A percentile compares a stretch with the other conserved stretches of the same genome.
phyloP scores from a whole-genome alignment of 2,113 vertebrate species.

The Pipa parva region DNA sequence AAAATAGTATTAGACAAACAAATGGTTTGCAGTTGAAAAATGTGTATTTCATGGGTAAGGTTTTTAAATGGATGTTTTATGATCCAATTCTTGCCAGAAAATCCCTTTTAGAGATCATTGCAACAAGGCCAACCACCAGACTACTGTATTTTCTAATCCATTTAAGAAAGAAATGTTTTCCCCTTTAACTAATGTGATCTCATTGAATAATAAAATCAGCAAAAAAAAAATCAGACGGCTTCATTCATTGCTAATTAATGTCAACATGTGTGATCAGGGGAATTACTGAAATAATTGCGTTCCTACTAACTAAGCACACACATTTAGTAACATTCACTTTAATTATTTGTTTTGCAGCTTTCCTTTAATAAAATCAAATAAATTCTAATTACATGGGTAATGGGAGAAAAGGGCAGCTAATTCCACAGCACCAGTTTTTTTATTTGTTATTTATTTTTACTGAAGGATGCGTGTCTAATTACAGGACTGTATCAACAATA shows the following conservation, averaged over 20 bases:
- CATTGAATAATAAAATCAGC: neutral
- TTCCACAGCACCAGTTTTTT: neutral
- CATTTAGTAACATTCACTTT: conserved; percentile 25
- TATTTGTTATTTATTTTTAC: too few species aligned
- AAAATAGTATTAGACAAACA: too few species aligned
- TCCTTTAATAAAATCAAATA: conserved; percentile 29
- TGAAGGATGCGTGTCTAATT: conserved; percentile 35
- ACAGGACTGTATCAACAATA: conserved; percentile 20
- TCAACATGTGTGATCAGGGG: conserved; percentile 30
- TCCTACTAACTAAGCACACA: conserved; percentile 31
- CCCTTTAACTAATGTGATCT: conserved; percentile 24
- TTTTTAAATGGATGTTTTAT: too few species aligned
- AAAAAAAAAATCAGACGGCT: conserved; percentile 29
- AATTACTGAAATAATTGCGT: conserved; percentile 33
- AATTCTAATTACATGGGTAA: conserved; percentile 39
- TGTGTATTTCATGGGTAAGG: too few species aligned
- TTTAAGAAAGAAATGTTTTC: conserved; percentile 9
- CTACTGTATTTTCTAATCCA: too few species aligned
- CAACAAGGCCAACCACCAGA: too few species aligned
- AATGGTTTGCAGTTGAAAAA: too few species aligned
- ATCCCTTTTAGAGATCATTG: too few species aligned
- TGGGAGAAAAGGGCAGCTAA: conserved; percentile 23
- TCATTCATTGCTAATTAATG: conserved; percentile 41
- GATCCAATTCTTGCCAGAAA: too few species aligned
- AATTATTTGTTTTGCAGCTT: conserved; percentile 37